Percentiles rank a stretch among this genome's conserved stretches.
These are phyloP conservation scores for Pristionchus japonicus DNA, from an alignment of 2,888 invertebrate species.

Conservation along the genomic window DNA sequence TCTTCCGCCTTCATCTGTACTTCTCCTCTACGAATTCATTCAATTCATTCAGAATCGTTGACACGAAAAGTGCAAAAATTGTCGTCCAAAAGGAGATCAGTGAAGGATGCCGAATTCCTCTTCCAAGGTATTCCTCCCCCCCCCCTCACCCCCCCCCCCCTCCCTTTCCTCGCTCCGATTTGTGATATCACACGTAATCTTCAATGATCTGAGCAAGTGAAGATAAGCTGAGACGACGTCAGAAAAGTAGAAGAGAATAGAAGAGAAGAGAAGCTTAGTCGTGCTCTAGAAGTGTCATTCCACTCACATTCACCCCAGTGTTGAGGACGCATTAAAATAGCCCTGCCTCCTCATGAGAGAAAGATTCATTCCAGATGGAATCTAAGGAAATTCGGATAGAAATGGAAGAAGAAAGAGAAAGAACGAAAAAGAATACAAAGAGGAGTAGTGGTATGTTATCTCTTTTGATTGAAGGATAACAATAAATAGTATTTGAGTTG, in stretches of 20 bases:
- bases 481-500: conserved; percentile 28
- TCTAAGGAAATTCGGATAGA: conserved; percentile 22
- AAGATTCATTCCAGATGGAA: neutral
- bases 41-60: neutral
- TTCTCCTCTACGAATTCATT: neutral
- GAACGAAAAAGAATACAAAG: neutral
- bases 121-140: neutral
- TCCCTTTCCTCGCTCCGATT: neutral
- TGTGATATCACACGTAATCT: neutral
- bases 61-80: neutral
- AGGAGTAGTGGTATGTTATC: neutral
- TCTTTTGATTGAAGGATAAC: neutral
- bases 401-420: neutral
- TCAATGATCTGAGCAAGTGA: neutral
- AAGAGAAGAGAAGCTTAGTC: neutral
- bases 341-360: neutral
- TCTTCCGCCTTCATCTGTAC: neutral
- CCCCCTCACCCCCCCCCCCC: too few relatives aligned
- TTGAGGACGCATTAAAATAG: neutral
- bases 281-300: neutral
- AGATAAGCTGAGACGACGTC: neutral
- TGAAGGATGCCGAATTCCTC: neutral
- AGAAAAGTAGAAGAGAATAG: too few relatives aligned
- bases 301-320: neutral
- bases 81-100: neutral